These are phyloP conservation scores for Excalfactoria chinensis DNA, from an alignment of 2,113 vertebrate genomes.

Conservation along the genomic window DNA sequence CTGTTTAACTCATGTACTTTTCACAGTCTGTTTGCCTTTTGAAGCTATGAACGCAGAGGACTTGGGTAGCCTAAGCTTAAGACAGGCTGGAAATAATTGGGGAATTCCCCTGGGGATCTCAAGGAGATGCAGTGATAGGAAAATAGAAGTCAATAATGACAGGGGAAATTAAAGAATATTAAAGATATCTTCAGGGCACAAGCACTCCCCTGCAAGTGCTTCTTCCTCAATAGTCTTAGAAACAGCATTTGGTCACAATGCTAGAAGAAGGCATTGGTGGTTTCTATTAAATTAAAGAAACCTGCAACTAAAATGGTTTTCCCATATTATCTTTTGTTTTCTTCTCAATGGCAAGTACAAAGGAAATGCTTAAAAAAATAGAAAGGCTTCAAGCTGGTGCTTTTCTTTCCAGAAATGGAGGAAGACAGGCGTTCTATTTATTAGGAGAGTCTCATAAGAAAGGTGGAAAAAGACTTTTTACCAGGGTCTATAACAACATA, in stretches of 20 bases:
- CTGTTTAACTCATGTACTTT: background rate
- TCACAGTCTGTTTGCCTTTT: background rate
- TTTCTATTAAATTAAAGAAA: background rate
- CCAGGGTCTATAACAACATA: too few relatives aligned
- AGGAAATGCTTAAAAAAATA: background rate
- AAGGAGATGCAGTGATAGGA: background rate
- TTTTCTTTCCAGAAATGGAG: background rate
- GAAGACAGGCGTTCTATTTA: background rate
- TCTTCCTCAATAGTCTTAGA: background rate
- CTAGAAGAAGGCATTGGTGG: background rate
- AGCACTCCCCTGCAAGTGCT: accelerated
- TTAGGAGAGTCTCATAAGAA: background rate
- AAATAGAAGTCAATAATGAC: background rate
- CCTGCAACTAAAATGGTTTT: background rate
- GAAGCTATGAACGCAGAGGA: background rate
- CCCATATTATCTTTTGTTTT: background rate
- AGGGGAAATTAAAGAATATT: background rate
- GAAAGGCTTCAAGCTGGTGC: background rate
- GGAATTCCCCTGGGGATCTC: background rate
- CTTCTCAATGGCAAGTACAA: background rate
- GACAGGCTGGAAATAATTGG: background rate
- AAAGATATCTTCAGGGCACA: background rate
- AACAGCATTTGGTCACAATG: background rate
- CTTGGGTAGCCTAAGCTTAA: background rate
- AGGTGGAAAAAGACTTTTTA: background rate